Evolutionary conservation across 2,113 vertebrate genomes (phyloP).

Genomic region (Leucopsar rothschildi): DNA sequence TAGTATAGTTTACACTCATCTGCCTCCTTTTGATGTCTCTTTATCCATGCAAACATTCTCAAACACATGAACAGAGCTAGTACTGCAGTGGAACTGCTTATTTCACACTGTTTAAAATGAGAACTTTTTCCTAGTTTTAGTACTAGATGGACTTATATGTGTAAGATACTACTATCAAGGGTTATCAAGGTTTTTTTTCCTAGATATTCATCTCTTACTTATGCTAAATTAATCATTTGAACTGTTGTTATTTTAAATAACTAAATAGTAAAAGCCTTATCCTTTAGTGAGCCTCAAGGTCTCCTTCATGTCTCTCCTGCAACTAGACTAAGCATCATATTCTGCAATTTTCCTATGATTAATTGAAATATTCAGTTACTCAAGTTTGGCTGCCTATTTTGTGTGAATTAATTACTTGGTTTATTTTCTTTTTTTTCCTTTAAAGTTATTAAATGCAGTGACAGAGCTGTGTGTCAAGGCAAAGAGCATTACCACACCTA

Average conservation of each 20-base stretch:
- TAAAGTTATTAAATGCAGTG: conserved; percentile 8
- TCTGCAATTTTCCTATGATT: background rate
- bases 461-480: background rate
- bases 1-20: background rate
- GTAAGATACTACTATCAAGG: background rate
- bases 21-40: background rate
- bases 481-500: background rate
- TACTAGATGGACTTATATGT: background rate
- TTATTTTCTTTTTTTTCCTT: background rate
- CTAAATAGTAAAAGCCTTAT: background rate
- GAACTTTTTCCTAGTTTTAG: background rate
- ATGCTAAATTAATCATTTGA: background rate
- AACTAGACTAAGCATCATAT: background rate
- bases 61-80: background rate
- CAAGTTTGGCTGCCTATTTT: background rate
- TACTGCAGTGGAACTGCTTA: background rate
- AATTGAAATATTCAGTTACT: background rate
- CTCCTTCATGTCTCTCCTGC: background rate
- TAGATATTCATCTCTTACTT: background rate
- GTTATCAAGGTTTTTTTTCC: rapidly evolving
- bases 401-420: background rate
- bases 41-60: background rate
- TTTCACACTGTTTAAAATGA: background rate
- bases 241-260: background rate
- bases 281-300: background rate